Conservation (phyloP, 2,888 invertebrate genomes). For the Leucoma salicis region DNA sequence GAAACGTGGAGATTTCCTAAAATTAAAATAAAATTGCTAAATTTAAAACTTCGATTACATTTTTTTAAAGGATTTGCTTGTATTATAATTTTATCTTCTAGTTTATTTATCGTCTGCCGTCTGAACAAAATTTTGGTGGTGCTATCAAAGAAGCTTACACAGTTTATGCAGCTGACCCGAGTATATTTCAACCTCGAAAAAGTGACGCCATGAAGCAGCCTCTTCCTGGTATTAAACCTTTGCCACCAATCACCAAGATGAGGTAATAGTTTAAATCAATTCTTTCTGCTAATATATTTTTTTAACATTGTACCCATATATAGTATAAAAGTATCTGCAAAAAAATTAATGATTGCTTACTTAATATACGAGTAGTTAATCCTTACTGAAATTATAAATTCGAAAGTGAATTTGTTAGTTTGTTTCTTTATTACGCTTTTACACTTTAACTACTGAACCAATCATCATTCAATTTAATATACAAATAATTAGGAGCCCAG, state of each 20-base stretch:
- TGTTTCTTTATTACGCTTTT: too few relatives aligned
- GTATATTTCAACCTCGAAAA: constrained; percentile 85
- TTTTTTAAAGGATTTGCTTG: neutral
- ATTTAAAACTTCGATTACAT: neutral
- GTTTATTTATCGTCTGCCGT: constrained; percentile 92
- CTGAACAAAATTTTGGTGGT: constrained; percentile 87
- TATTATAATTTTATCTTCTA: constrained; percentile 36
- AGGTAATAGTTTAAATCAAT: constrained; percentile 62
- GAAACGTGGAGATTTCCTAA: neutral
- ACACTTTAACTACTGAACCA: too few relatives aligned
- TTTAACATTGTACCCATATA: too few relatives aligned
- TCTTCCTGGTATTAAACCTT: constrained; percentile 72
- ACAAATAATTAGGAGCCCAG: too few relatives aligned
- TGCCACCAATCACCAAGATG: constrained; percentile 83
- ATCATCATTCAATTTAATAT: too few relatives aligned
- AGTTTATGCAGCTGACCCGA: constrained; percentile 92
- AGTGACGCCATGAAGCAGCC: constrained; percentile 54
- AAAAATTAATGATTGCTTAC: too few relatives aligned
- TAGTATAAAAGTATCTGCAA: too few relatives aligned
- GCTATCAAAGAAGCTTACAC: constrained; percentile 87
- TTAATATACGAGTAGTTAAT: too few relatives aligned
- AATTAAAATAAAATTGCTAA: neutral
- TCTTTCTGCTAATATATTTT: too few relatives aligned
- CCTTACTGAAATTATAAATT: too few relatives aligned
- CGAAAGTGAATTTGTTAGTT: too few relatives aligned